Evolutionary conservation across 2,888 invertebrate genomes (phyloP).

Genomic region (Sturmia bella): DNA sequence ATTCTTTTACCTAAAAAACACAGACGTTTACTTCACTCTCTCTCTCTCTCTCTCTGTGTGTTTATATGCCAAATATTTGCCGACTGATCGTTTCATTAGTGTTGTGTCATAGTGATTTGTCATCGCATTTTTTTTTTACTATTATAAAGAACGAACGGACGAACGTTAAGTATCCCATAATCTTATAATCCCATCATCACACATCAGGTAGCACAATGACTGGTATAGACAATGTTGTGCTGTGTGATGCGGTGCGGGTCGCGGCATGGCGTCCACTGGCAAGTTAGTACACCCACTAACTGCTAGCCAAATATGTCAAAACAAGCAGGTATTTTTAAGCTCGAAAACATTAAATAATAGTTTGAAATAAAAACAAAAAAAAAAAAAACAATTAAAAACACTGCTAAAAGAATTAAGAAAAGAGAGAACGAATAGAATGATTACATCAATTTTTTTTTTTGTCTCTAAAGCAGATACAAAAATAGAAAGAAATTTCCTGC

Average conservation of each 20-base stretch:
- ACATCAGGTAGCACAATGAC: constrained; percentile 27
- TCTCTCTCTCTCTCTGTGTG: no score
- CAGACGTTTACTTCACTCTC: no score
- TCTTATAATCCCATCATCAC: constrained; percentile 17
- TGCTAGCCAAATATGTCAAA: constrained; percentile 67
- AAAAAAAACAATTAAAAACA: constrained; percentile 38
- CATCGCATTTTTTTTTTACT: constrained; percentile 6
- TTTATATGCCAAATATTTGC: no score
- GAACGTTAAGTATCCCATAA: constrained; percentile 18
- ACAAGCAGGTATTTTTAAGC: constrained; percentile 58
- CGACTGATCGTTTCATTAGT: no score
- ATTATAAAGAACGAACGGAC: neutral
- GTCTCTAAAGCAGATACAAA: neutral
- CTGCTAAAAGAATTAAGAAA: neutral
- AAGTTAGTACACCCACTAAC: constrained; percentile 63
- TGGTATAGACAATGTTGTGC: neutral
- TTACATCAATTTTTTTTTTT: constrained; percentile 21
- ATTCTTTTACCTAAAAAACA: no score
- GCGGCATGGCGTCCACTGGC: constrained; percentile 13
- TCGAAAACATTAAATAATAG: constrained; percentile 50
- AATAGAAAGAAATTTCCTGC: neutral
- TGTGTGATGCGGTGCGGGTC: neutral
- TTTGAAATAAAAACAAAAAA: constrained; percentile 49
- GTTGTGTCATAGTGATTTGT: constrained; percentile 10
- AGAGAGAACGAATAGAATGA: constrained; percentile 6